Base-by-base conservation (phyloP, 2,888 invertebrate species). In the Ormyrus rosae region DNA sequence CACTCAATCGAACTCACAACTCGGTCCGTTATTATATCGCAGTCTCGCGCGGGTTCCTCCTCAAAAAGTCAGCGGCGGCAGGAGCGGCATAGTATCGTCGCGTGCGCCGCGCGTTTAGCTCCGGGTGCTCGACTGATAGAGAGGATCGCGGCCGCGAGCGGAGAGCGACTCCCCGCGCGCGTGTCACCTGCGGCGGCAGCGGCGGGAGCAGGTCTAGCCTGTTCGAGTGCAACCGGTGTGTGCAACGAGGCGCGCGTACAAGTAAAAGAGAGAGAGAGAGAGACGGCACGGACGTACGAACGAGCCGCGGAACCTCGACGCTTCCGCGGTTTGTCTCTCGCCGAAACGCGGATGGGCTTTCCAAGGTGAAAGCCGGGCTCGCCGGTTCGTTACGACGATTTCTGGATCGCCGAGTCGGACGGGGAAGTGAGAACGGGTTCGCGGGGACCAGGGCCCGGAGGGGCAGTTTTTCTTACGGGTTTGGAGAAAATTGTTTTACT, bases 161-260 rank as follows among this genome's bases (percentile, higher is more conserved):
- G 45, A 19, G 4, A 46, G n/a, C 51, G 46, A 9, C 69, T 5
- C 69, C 13, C 58, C 56, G 45, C 34, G 6, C 13, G 13, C 48
- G 58, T 58, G 69, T 70, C 69, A 58, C 69, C 69, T 70, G 69
- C 69, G 58, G 53, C 58, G 46, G 69, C 69, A 48, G 53, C 58
- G 46, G 58, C 64, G 11, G 13, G 50, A 70, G 46, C 45, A 46
- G 50, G 50, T 34, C 13, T n/a, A 53, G 68, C 13, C 68, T 53
- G 34, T 34, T 34, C 13, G 45, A 11, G 50, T 6, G 6, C 10
- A 11, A 64, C 46, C 46, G 64, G 45, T n/a, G 46, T 48, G 13
- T 13, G 13, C 13, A 13, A 13, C 64, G 46, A 10, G 46, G 5
- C 6, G 13, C n/a, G 48, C 5, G 6, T 10, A 9, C 19, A 5